A percentile compares a stretch with the other conserved stretches of the same genome.
These are phyloP conservation scores for Protonibea diacanthus DNA, from an alignment of 2,797 vertebrate species.

Conservation along the genomic window DNA sequence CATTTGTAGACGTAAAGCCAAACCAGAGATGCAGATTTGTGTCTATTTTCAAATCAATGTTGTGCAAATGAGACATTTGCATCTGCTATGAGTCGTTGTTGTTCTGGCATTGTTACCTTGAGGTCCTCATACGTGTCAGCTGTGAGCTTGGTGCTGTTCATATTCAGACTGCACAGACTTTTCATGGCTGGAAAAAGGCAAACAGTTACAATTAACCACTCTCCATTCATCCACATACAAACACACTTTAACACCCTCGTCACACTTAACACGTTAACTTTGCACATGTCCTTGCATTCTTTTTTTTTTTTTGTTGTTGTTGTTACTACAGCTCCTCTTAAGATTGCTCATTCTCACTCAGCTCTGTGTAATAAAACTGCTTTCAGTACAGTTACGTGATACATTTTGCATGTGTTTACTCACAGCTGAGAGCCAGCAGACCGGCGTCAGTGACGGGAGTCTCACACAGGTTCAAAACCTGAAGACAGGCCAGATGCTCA, in stretches of 20 bases:
- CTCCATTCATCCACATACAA: neutral
- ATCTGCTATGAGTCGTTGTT: neutral
- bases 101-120: conserved; percentile 87
- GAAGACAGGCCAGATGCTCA: conserved; percentile 97
- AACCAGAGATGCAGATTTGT: neutral
- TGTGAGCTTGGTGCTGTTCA: conserved; percentile 99
- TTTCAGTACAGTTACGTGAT: neutral
- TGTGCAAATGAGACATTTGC: neutral
- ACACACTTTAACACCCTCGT: neutral
- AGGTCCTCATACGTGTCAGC: conserved; percentile 99
- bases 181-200: conserved; percentile 91
- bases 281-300: neutral
- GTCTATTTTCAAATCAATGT: neutral
- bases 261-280: neutral
- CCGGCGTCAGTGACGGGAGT: conserved; percentile 97
- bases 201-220: neutral
- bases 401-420: conserved; percentile 72
- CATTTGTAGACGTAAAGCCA: no score
- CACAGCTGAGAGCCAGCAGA: conserved; percentile 97
- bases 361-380: neutral
- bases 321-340: neutral
- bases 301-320: neutral
- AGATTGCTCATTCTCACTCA: neutral
- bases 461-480: conserved; percentile 99
- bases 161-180: conserved; percentile 98